Evolutionary conservation across 2,113 vertebrate species (phyloP).

Genomic region (Takifugu flavidus): DNA sequence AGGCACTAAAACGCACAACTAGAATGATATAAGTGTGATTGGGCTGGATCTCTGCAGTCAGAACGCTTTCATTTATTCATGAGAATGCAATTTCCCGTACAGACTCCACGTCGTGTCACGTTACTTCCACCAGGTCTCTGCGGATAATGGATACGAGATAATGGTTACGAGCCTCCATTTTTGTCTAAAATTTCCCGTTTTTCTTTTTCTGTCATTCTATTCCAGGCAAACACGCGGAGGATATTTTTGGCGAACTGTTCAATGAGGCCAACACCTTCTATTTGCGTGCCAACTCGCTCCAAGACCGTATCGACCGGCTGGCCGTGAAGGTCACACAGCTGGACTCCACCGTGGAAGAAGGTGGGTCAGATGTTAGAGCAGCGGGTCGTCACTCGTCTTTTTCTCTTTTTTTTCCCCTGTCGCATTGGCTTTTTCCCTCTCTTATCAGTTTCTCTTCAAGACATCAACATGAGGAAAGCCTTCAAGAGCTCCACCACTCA

Average conservation of each 20-base stretch:
- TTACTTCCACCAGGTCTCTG: constrained; percentile 46
- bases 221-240: constrained; percentile 96
- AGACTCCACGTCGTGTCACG: constrained; percentile 36
- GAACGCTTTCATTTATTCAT: constrained; percentile 22
- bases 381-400: background rate
- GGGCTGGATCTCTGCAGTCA: background rate
- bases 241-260: constrained; percentile 97
- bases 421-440: constrained; percentile 3
- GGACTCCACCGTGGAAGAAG: constrained; percentile 98
- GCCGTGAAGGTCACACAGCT: constrained; percentile 98
- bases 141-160: constrained; percentile 22
- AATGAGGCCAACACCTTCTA: constrained; percentile 97
- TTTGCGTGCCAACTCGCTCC: constrained; percentile 93
- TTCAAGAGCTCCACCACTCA: constrained; percentile 95
- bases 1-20: background rate
- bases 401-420: background rate
- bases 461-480: constrained; percentile 99
- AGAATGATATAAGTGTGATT: background rate
- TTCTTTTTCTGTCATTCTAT: background rate
- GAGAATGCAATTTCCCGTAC: constrained; percentile 33
- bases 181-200: constrained; percentile 10
- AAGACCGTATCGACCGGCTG: constrained; percentile 97
- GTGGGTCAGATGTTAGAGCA: constrained; percentile 74
- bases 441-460: constrained; percentile 89
- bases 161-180: constrained; percentile 26